phyloP scores from a whole-genome alignment of 2,113 vertebrate species.

The Aplodontia rufa region DNA sequence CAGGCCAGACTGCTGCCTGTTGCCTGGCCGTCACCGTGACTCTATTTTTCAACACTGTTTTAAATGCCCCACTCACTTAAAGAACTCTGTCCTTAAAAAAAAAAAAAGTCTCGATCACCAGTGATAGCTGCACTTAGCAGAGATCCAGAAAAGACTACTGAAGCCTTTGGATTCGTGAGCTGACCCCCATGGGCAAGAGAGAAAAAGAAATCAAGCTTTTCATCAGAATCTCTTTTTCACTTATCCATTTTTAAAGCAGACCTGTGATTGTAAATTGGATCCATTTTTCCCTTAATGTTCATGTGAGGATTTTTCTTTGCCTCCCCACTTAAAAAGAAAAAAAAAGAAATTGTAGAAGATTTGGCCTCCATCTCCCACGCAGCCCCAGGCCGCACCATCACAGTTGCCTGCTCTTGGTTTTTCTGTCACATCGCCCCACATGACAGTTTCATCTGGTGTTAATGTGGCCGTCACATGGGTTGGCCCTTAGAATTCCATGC shows the following conservation, averaged over 20 bases:
- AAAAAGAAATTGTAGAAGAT: background rate
- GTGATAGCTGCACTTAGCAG: conserved; percentile 63
- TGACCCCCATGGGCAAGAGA: background rate
- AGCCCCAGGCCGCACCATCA: conserved; percentile 10
- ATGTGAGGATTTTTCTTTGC: background rate
- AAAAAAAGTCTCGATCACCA: background rate
- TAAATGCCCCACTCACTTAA: conserved; percentile 48
- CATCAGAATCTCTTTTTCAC: background rate
- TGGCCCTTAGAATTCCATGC: conserved; percentile 75
- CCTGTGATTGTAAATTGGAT: background rate
- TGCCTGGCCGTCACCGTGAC: rapidly evolving
- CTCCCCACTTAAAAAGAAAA: background rate
- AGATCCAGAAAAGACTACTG: conserved; percentile 67
- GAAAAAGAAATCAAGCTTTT: background rate
- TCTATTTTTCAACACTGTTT: conserved; percentile 40
- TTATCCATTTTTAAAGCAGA: background rate
- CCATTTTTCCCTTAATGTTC: background rate
- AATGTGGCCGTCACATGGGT: conserved; percentile 81
- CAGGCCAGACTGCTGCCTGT: background rate
- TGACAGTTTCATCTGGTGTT: conserved; percentile 84
- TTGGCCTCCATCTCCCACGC: rapidly evolving
- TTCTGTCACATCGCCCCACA: conserved; percentile 72
- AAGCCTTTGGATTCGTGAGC: conserved; percentile 61
- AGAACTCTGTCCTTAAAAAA: background rate
- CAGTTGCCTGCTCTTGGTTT: conserved; percentile 60